These are phyloP conservation scores for Pantherophis alleghaniensis DNA, from an alignment of 2,797 vertebrate genomes.

Conservation along the genomic window DNA sequence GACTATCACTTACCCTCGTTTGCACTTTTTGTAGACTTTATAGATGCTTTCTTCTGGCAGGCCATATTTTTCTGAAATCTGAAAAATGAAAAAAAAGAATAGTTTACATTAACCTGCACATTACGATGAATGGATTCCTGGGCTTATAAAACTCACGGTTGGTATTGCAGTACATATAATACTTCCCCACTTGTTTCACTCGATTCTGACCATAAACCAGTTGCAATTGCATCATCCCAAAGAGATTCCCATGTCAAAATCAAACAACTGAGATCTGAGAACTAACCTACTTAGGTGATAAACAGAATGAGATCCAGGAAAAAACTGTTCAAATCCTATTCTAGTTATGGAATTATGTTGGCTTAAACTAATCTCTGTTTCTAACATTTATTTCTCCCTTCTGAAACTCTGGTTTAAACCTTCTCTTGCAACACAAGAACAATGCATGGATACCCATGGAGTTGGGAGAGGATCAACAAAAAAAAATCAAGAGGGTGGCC, in stretches of 20 bases:
- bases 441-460: neutral
- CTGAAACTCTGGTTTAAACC: neutral
- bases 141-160: neutral
- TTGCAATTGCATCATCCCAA: neutral
- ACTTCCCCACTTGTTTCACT: neutral
- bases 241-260: neutral
- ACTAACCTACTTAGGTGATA: neutral
- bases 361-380: neutral
- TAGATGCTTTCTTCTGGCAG: conserved; percentile 90
- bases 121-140: neutral
- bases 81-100: conserved; percentile 49
- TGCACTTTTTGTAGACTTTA: conserved; percentile 99
- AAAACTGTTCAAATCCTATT: neutral
- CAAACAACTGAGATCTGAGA: neutral
- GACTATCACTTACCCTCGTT: conserved; percentile 87
- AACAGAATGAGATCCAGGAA: neutral
- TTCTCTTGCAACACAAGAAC: neutral
- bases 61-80: conserved; percentile 98
- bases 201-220: neutral
- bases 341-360: neutral
- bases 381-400: neutral
- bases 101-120: accelerated
- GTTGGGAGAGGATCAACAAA: neutral
- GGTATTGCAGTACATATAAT: neutral
- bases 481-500: neutral